phyloP scores from a whole-genome alignment of 2,888 invertebrate genomes.

The Ischnus inquisitorius region DNA sequence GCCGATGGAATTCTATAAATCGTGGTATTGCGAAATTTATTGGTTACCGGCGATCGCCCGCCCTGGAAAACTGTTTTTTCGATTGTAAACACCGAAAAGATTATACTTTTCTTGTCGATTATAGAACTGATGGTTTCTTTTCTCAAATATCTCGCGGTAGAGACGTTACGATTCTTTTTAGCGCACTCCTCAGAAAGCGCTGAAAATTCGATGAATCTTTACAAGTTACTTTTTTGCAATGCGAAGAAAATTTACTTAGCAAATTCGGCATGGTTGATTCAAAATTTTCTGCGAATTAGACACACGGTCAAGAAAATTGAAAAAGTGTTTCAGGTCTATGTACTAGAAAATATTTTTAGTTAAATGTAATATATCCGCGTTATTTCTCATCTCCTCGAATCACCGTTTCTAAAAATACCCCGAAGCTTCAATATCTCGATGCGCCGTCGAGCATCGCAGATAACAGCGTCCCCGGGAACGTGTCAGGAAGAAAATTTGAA shows the following conservation, averaged over 20 bases:
- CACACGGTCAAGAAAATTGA: no score
- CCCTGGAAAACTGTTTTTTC: not conserved
- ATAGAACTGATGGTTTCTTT: not conserved
- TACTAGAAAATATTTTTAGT: no score
- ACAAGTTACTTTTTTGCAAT: no score
- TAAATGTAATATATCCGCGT: no score
- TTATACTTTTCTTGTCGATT: not conserved
- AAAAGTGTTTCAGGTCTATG: no score
- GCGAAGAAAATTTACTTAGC: no score
- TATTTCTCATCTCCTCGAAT: no score
- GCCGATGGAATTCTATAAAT: conserved; percentile 21
- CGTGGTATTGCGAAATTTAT: conserved; percentile 33
- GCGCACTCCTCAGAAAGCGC: no score
- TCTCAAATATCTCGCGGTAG: not conserved
- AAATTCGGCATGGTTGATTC: no score
- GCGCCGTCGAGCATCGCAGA: not conserved
- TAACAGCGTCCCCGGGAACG: conserved; percentile 28
- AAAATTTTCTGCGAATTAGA: no score
- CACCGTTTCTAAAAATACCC: not conserved
- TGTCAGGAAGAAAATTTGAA: conserved; percentile 43
- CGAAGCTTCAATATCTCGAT: conserved; percentile 1
- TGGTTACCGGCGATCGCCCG: conserved; percentile 1
- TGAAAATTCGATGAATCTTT: no score
- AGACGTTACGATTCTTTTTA: not conserved
- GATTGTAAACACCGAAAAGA: not conserved